phyloP scores from a whole-genome alignment of 2,113 vertebrate species.

The Cyrtonyx montezumae region DNA sequence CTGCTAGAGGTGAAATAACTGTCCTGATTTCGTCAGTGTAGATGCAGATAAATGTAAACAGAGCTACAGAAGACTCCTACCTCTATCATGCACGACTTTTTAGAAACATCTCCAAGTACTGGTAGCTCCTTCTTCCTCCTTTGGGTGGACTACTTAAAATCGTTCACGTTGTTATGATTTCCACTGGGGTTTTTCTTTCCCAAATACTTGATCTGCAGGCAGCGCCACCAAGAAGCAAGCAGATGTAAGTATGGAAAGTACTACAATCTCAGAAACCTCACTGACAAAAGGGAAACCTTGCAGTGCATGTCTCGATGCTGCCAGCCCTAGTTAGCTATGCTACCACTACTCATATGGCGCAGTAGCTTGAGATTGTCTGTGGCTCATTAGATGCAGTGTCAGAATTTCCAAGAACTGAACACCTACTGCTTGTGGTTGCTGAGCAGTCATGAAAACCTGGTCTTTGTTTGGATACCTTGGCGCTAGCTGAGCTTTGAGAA shows the following conservation, averaged over 20 bases:
- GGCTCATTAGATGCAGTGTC: neutral
- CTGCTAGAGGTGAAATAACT: slow-evolving; percentile 22
- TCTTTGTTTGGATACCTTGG: neutral
- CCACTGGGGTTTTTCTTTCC: neutral
- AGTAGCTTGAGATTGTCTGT: neutral
- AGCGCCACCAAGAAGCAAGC: neutral
- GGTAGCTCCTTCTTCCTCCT: neutral
- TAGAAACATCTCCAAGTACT: neutral
- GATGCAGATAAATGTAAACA: slow-evolving; percentile 12
- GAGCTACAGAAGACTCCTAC: neutral
- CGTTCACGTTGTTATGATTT: neutral
- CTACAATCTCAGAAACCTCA: neutral
- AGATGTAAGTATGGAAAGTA: neutral
- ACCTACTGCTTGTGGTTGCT: neutral
- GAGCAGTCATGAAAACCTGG: neutral
- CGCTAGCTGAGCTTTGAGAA: neutral
- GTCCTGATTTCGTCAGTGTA: slow-evolving; percentile 5
- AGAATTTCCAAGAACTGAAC: neutral
- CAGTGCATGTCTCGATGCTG: neutral
- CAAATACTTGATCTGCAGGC: neutral
- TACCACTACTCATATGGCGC: neutral
- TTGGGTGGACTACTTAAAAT: neutral
- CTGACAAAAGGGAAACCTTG: neutral
- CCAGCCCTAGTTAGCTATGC: neutral
- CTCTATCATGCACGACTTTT: neutral